Evolutionary conservation across 2,888 invertebrate species (phyloP).

Genomic region (Gasteruption jaculator): DNA sequence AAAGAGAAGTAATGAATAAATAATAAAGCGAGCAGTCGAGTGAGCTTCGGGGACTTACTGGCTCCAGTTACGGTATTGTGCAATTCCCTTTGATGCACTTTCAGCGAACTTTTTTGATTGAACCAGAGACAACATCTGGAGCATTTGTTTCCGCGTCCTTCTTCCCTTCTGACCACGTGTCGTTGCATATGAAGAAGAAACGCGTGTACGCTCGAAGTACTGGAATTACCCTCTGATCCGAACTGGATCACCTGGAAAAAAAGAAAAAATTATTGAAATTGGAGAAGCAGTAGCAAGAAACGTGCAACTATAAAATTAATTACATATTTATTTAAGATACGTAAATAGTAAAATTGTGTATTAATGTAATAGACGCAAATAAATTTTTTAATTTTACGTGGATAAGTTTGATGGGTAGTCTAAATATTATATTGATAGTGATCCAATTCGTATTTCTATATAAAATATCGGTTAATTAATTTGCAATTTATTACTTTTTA

Average conservation of each 20-base stretch:
- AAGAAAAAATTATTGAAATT: conserved; percentile 7
- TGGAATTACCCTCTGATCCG: conserved; percentile 42
- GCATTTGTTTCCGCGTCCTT: conserved; percentile 65
- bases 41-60: conserved; percentile 29
- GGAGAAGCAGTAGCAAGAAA: too few species aligned
- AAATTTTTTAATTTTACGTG: too few species aligned
- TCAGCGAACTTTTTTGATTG: conserved; percentile 62
- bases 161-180: conserved; percentile 57
- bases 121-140: conserved; percentile 72
- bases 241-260: conserved; percentile 47
- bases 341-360: conserved; percentile 2
- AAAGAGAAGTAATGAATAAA: too few species aligned
- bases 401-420: too few species aligned
- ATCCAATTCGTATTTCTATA: too few species aligned
- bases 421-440: too few species aligned
- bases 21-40: too few species aligned
- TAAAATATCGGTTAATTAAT: too few species aligned
- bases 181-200: conserved; percentile 69
- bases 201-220: conserved; percentile 61
- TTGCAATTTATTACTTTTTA: too few species aligned
- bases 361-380: too few species aligned
- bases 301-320: not conserved
- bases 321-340: not conserved
- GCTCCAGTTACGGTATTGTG: conserved; percentile 32
- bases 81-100: conserved; percentile 42